phyloP scores from a whole-genome alignment of 2,113 vertebrate genomes.

The Myiopsitta monachus region DNA sequence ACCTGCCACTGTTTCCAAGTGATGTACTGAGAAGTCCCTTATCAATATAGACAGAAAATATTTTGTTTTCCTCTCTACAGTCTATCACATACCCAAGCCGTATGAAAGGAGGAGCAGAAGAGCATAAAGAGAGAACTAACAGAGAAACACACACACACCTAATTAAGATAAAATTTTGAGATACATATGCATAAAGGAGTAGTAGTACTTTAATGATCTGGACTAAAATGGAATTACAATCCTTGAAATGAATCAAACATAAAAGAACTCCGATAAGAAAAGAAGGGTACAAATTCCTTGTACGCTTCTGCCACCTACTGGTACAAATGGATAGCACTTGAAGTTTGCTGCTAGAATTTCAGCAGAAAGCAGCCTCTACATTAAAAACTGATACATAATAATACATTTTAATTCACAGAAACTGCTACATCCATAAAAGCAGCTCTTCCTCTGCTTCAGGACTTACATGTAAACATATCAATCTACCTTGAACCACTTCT shows the following conservation, averaged over 20 bases:
- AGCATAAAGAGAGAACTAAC: background rate
- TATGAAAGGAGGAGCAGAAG: background rate
- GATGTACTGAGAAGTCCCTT: background rate
- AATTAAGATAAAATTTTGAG: background rate
- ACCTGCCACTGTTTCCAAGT: background rate
- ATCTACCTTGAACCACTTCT: background rate
- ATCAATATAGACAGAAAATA: background rate
- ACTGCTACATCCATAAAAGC: background rate
- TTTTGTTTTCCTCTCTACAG: background rate
- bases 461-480: background rate
- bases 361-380: background rate
- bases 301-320: conserved; percentile 35
- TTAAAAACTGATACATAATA: background rate
- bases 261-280: conserved; percentile 61
- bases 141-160: background rate
- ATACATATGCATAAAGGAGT: background rate
- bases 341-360: background rate
- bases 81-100: background rate
- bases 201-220: background rate
- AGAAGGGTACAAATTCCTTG: background rate
- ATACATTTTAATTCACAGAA: background rate
- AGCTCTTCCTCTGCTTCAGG: background rate
- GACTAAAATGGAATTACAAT: background rate
- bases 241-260: background rate
- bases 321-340: background rate